Percentiles rank a stretch among this genome's conserved stretches.
phyloP scores from a whole-genome alignment of 2,888 invertebrate species.

The Patella pellucida region DNA sequence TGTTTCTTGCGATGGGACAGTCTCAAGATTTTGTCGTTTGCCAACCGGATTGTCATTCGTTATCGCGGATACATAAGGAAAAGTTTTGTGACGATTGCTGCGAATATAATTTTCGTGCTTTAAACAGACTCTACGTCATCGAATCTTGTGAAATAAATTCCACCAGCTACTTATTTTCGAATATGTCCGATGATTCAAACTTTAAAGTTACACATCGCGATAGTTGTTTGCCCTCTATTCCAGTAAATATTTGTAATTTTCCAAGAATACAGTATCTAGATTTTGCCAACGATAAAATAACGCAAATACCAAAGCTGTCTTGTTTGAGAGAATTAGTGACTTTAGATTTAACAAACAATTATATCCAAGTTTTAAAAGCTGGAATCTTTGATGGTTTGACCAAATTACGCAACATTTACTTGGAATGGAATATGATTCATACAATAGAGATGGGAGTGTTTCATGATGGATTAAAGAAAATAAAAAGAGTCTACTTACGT shows the following conservation, averaged over 20 bases:
- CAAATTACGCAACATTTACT: neutral
- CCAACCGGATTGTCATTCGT: no score
- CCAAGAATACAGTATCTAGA: neutral
- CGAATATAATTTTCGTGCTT: no score
- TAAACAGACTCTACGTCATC: no score
- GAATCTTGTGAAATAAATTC: no score
- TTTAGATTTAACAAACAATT: neutral
- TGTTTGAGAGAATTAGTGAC: neutral
- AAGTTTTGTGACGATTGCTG: no score
- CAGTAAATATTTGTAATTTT: conserved; percentile 1
- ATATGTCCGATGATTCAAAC: no score
- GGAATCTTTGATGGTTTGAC: neutral
- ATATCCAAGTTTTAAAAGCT: neutral
- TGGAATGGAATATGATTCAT: neutral
- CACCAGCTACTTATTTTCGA: no score
- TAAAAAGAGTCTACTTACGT: neutral
- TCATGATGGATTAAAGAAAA: neutral
- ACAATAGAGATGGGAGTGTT: neutral
- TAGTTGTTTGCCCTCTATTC: neutral
- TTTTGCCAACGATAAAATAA: neutral
- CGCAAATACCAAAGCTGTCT: neutral
- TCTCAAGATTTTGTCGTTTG: no score
- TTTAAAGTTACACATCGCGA: no score
- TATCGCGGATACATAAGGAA: no score
- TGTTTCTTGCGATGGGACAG: no score